These are phyloP conservation scores for Takifugu flavidus DNA, from an alignment of 2,113 vertebrate species.

Conservation along the genomic window DNA sequence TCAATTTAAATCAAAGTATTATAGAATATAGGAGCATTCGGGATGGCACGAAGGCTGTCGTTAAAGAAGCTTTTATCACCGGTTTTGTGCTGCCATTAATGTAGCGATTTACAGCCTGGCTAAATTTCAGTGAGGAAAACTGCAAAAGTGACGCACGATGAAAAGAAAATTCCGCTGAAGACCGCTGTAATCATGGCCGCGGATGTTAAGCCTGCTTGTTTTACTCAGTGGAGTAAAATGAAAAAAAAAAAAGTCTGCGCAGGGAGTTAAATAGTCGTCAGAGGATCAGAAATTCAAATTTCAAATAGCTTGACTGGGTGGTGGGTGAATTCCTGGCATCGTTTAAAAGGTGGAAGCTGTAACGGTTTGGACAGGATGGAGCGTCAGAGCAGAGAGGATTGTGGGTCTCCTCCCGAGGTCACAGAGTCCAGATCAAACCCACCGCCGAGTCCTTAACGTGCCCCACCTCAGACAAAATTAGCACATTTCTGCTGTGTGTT, in stretches of 20 bases:
- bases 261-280: not conserved
- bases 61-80: too few relatives aligned
- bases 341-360: conserved; percentile 51
- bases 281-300: conserved; percentile 24
- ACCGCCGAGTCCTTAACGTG: too few relatives aligned
- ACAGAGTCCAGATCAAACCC: conserved; percentile 10
- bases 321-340: not conserved
- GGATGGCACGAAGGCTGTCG: too few relatives aligned
- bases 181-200: conserved; percentile 23
- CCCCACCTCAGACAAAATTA: too few relatives aligned
- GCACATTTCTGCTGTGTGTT: not conserved
- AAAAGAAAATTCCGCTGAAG: not conserved
- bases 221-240: too few relatives aligned
- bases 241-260: too few relatives aligned
- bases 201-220: conserved; percentile 15
- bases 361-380: conserved; percentile 51
- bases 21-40: too few relatives aligned
- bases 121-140: not conserved
- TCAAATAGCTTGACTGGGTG: conserved; percentile 20
- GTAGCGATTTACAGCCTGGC: too few relatives aligned
- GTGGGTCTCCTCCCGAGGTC: conserved; percentile 33
- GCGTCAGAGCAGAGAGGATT: not conserved
- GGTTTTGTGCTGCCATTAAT: too few relatives aligned
- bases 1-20: too few relatives aligned
- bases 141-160: conserved; percentile 9